These are phyloP conservation scores for Gorsachius magnificus DNA, from an alignment of 2,797 vertebrate genomes.

Conservation along the genomic window DNA sequence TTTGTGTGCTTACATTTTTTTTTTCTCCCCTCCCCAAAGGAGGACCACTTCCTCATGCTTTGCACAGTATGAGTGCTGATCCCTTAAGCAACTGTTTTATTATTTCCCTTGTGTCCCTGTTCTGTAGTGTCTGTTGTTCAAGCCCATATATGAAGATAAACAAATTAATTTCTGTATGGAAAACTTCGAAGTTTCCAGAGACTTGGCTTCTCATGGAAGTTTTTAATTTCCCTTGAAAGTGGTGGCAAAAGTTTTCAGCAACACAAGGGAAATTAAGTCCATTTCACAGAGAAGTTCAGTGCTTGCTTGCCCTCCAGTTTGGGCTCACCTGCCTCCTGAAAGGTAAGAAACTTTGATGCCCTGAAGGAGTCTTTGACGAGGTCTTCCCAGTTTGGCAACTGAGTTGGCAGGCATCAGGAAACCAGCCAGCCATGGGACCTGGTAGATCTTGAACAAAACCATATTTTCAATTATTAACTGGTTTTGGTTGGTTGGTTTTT, in stretches of 20 bases:
- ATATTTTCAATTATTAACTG: neutral
- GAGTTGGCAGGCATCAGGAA: neutral
- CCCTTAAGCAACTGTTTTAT: neutral
- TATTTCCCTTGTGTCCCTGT: neutral
- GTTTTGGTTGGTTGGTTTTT: too few relatives aligned
- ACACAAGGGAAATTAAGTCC: neutral
- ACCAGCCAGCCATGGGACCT: neutral
- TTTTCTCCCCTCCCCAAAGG: neutral
- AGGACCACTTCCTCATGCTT: neutral
- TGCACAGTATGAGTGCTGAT: neutral
- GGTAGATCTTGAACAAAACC: neutral
- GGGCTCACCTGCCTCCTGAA: neutral
- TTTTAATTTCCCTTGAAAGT: neutral
- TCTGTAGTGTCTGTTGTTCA: neutral
- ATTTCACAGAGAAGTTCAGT: neutral
- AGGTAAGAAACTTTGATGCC: neutral
- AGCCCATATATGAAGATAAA: neutral
- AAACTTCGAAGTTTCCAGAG: neutral
- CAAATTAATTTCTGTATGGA: neutral
- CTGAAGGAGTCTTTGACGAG: neutral
- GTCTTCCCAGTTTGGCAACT: neutral
- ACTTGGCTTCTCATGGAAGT: neutral
- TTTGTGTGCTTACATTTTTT: neutral
- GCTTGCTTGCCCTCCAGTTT: neutral
- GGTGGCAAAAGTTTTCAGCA: neutral